Conservation (phyloP, 2,888 invertebrate species). For the Hirtodrosophila trivittata region DNA sequence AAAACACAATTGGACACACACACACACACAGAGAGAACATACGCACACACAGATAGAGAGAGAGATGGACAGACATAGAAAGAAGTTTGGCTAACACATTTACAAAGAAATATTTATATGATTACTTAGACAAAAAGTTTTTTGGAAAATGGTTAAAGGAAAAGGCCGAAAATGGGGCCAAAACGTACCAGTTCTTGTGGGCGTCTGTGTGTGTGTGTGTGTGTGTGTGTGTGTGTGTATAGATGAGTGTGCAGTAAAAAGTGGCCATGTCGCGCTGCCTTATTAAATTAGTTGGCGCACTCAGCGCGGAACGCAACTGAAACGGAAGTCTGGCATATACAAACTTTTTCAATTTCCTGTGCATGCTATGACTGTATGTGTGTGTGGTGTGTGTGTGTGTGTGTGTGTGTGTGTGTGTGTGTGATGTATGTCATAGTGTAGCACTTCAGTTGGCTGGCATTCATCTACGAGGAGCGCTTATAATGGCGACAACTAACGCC, state of each 20-base stretch:
- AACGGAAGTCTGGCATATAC: constrained; percentile 67
- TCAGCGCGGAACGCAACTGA: constrained; percentile 55
- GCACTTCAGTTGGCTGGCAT: constrained; percentile 46
- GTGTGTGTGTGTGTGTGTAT: constrained; percentile 19
- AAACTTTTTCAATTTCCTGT: constrained; percentile 77
- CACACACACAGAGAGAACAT: constrained; percentile 26
- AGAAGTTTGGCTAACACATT: constrained; percentile 50
- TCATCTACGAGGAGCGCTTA: constrained; percentile 34
- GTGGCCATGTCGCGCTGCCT: constrained; percentile 67
- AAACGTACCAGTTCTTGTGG: constrained; percentile 22
- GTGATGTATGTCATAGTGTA: constrained; percentile 28
- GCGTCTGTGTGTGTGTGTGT: constrained; percentile 11
- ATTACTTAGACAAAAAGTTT: constrained; percentile 61
- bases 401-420: constrained; percentile 13
- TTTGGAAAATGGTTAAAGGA: constrained; percentile 45
- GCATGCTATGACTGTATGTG: constrained; percentile 11
- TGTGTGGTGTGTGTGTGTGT: constrained; percentile 17
- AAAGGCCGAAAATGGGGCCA: constrained; percentile 27
- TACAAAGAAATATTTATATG: constrained; percentile 69
- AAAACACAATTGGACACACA: constrained; percentile 20
- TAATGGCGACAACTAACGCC: constrained; percentile 38
- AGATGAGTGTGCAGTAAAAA: constrained; percentile 44
- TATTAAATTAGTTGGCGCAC: constrained; percentile 76
- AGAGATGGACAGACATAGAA: constrained; percentile 5
- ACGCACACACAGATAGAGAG: constrained; percentile 7